Base-by-base conservation (phyloP, 2,113 vertebrate genomes). In the Kryptolebias marmoratus region DNA sequence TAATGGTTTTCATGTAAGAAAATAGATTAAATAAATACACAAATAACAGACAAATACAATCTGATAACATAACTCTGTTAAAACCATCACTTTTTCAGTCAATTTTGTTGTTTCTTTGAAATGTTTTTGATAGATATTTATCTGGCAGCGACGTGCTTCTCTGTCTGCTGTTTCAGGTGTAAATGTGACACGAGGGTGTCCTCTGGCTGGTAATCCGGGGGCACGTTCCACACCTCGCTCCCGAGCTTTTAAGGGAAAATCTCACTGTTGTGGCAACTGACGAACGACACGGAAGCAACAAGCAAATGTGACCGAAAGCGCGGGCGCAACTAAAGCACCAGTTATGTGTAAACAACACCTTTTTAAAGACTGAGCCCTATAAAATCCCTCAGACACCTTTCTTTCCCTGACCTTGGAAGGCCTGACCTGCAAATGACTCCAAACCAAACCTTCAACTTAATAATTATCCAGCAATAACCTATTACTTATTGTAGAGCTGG, bases 251-350 rank as follows among this genome's bases (percentile, higher is more conserved):
- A n/a, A n/a, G 31, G 49, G 31, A 30, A 77, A 67, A 68, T n/a
- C 5, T 60, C 16, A 47, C 1, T 86, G 79, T 91, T 92, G 57
- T 87, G 84, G 60, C 81, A 92, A 91, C 90, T 71, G 36, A 62
- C 28, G 4, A 53, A 72, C 2, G 52, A 81, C 63, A 62, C 71
- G 50, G 65, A 75, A 67, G 50, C 49, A n/a, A 50, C 16, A 89
- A 59, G 16, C 44, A 68, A 66, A 50, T 42, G 61, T 15, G 71
- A 79, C 71, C 58, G 50, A 55, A 75, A 54, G 59, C 74, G 55
- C 6, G 4, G 4, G 57, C 61, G 56, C 27, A 5, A 66, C 49
- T 49, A 47, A 53, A 30, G 68, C 22, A 44, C 14, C 1, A 87
- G 73, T 86, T 86, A 44, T 88, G 77, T 84, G 85, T 89, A 80